Evolutionary conservation across 2,113 vertebrate genomes (phyloP).

Genomic region (Pangasianodon hypophthalmus): DNA sequence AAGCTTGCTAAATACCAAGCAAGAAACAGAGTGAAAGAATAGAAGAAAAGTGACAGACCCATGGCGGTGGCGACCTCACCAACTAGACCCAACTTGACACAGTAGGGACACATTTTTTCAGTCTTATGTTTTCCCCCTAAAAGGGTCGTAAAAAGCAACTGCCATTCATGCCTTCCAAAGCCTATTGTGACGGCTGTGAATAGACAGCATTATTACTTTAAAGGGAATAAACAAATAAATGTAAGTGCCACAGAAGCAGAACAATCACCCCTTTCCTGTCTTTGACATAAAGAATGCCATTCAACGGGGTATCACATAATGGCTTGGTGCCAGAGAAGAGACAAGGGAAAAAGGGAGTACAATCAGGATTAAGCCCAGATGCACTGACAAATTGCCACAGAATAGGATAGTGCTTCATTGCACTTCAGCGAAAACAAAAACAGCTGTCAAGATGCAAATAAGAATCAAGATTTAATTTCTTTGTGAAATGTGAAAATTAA

Average conservation of each 20-base stretch:
- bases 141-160: slow-evolving; percentile 69
- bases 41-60: slow-evolving; percentile 16
- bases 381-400: not conserved
- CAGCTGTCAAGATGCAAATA: slow-evolving; percentile 8
- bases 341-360: not conserved
- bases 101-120: slow-evolving; percentile 62
- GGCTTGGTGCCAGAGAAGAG: slow-evolving; percentile 20
- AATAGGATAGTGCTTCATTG: not conserved
- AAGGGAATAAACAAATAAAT: slow-evolving; percentile 67
- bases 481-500: not conserved
- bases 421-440: not conserved
- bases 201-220: slow-evolving; percentile 65
- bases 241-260: slow-evolving; percentile 62
- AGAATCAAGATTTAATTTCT: not conserved
- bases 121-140: slow-evolving; percentile 58
- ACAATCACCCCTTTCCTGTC: slow-evolving; percentile 62
- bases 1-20: not conserved
- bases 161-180: slow-evolving; percentile 63
- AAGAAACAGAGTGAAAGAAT: slow-evolving; percentile 18
- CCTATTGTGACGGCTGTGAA: slow-evolving; percentile 71
- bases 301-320: slow-evolving; percentile 36
- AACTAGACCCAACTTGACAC: slow-evolving; percentile 57
- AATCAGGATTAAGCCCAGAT: slow-evolving; percentile 22
- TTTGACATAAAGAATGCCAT: slow-evolving; percentile 43
- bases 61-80: slow-evolving; percentile 63